A percentile compares a stretch with the other conserved stretches of the same genome.
phyloP scores from a whole-genome alignment of 2,888 invertebrate species.

The Chloroclysta siterata region DNA sequence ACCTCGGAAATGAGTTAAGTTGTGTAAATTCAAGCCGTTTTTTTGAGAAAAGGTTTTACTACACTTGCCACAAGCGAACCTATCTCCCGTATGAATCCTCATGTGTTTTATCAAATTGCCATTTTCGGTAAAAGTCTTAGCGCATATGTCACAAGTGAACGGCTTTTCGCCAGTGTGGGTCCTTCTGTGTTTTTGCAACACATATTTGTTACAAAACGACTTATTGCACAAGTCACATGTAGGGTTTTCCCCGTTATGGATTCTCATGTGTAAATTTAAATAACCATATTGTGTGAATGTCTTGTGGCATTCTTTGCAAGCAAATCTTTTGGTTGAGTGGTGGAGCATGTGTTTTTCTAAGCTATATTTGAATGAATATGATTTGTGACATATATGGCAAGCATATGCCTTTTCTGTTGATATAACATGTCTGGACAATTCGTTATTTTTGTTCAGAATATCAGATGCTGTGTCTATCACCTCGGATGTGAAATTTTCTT shows the following conservation, averaged over 20 bases:
- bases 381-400: conserved; percentile 7
- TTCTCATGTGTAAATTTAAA: conserved; percentile 13
- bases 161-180: conserved; percentile 23
- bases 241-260: neutral
- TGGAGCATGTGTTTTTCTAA: conserved; percentile 6
- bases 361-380: conserved; percentile 1
- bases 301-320: conserved; percentile 10
- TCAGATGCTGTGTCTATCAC: neutral
- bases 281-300: conserved; percentile 12
- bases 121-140: conserved; percentile 15
- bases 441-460: neutral
- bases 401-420: neutral
- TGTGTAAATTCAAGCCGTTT: conserved; percentile 9
- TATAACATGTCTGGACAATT: neutral
- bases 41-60: conserved; percentile 9
- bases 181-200: conserved; percentile 18
- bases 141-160: conserved; percentile 14
- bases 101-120: conserved; percentile 13
- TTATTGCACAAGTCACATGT: conserved; percentile 18
- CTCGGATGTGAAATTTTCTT: neutral
- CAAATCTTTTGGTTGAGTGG: conserved; percentile 2
- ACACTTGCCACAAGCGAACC: conserved; percentile 12
- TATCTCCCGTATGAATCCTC: conserved; percentile 12
- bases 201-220: conserved; percentile 19
- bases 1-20: neutral